These are phyloP conservation scores for Mimas tiliae DNA, from an alignment of 2,888 invertebrate species.

Conservation along the genomic window DNA sequence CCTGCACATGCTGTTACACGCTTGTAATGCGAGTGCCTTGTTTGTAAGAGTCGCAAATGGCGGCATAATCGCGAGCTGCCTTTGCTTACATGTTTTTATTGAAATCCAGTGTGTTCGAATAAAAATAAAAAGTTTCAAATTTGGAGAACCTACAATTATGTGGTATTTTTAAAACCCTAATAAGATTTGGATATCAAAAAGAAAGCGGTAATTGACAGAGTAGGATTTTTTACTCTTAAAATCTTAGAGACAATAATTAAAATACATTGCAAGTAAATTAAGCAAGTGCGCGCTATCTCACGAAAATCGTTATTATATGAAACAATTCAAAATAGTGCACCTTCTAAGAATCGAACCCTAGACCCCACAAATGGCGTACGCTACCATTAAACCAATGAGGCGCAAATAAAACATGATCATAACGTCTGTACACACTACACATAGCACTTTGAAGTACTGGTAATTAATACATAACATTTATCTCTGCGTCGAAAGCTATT, in stretches of 20 bases:
- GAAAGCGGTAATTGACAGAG: no score
- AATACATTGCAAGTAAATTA: no score
- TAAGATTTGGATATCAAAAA: no score
- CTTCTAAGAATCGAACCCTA: no score
- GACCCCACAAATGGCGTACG: background rate
- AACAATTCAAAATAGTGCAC: no score
- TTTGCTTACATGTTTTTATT: background rate
- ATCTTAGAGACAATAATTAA: no score
- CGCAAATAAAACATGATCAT: background rate
- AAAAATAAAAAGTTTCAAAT: background rate
- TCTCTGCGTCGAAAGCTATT: conserved; percentile 12
- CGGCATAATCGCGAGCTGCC: conserved; percentile 2
- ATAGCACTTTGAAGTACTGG: background rate
- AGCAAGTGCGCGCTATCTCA: no score
- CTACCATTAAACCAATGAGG: background rate
- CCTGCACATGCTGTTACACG: background rate
- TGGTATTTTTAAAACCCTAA: no score
- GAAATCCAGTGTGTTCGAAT: background rate
- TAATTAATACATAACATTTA: conserved; percentile 21
- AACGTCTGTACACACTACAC: background rate
- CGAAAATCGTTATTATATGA: no score
- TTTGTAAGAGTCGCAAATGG: conserved; percentile 7
- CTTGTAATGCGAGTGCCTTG: background rate
- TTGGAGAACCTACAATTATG: background rate
- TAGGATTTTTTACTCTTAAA: no score